Evolutionary conservation across 2,797 vertebrate genomes (phyloP), one percentile per base, ranked within the genome.

Genomic region (Orestias chungarensis): DNA sequence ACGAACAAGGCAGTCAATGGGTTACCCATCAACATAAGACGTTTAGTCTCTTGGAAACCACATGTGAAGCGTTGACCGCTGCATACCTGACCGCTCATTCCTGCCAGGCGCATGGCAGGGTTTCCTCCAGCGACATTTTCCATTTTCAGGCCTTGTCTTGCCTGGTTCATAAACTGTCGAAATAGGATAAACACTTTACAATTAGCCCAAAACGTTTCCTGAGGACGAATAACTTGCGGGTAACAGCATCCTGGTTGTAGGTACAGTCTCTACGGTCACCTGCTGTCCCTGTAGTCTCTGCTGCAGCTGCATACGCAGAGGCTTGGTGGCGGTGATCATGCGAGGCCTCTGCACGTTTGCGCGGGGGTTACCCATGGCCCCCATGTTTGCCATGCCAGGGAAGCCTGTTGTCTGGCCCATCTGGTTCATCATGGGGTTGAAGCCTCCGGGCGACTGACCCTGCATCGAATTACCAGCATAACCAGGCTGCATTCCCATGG

Each of bases 231-330:
- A 31, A 23, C 3, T 23, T 6, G 27, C 6, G 5, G 42, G 23
- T 20, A n/a, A 25, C 15, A 38, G 11, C 6, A 25, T 23, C 57
- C 14, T 49, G 1, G 6, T 18, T 31, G 20, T n/a, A n/a, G 33
- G 8, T 38, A 42, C 61, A 27, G 14, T 52, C 3, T 44, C 59
- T 68, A 31, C 42, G 42, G 20, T 86, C 71, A 93, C 92, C 91
- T 93, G 92, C 78, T 97, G 98, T 71, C 97, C 97, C 86, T 99
- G 98, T 18, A 99, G 94, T 83, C 97, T 95, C 92, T 99, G 97
- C 91, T 99, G 97, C 42, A 99, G 96, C 86, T 99, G 98, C 91
- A 97, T 94, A 71, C 97, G 89, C n/a, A 99, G 94, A 23, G 98
- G 98, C 86, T 98, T 98, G 52, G 95, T 95, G 64, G 96, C 94